Evolutionary conservation across 1,140 invertebrate genomes (phyloP).

Genomic region (Leptestheria dahalacensis): DNA sequence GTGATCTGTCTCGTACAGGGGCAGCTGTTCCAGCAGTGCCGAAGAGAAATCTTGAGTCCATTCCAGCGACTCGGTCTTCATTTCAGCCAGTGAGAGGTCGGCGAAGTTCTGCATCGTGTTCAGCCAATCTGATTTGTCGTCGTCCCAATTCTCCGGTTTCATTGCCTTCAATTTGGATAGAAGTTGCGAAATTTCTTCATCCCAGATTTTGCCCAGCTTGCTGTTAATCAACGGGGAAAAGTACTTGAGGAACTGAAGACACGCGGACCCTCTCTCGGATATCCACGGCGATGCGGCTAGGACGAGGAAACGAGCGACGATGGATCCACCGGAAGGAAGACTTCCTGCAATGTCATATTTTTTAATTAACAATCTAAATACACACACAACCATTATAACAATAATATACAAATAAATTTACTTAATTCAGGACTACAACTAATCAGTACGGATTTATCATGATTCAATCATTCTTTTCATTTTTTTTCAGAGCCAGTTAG

Average conservation of each 20-base stretch:
- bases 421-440: too few relatives aligned
- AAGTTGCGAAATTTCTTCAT: background rate
- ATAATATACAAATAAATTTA: too few relatives aligned
- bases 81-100: background rate
- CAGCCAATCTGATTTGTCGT: background rate
- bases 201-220: background rate
- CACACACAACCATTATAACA: too few relatives aligned
- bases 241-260: background rate
- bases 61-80: background rate
- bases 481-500: too few relatives aligned
- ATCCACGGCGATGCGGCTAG: background rate
- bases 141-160: background rate
- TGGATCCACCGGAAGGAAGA: background rate
- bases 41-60: background rate
- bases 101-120: background rate
- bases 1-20: background rate
- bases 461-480: too few relatives aligned
- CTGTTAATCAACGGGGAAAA: background rate
- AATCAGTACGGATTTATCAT: too few relatives aligned
- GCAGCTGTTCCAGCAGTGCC: background rate
- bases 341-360: too few relatives aligned
- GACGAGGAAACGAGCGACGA: slow-evolving; percentile 1
- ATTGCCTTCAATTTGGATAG: background rate
- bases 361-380: too few relatives aligned
- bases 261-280: background rate